Evolutionary conservation across 2,888 invertebrate genomes (phyloP).

Genomic region (Stenodera caucasica): DNA sequence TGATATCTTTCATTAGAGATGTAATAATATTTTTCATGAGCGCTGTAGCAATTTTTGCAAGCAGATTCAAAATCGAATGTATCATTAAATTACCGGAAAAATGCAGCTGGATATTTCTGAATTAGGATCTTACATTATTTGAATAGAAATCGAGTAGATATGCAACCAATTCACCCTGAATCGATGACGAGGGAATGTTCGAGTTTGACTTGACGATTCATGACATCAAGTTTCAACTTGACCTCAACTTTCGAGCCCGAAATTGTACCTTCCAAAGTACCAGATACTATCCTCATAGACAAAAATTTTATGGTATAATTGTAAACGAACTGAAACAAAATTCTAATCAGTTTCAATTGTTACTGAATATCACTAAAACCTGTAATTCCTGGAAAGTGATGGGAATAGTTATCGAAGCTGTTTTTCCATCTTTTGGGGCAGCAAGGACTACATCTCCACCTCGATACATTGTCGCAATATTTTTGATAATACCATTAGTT

Average conservation of each 20-base stretch:
- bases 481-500: not conserved
- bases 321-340: conserved; percentile 57
- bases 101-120: too few species aligned
- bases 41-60: too few species aligned
- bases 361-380: conserved; percentile 28
- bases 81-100: too few species aligned
- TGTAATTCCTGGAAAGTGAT: conserved; percentile 30
- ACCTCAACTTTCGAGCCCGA: conserved; percentile 36
- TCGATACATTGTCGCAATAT: not conserved
- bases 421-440: conserved; percentile 24
- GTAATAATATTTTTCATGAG: too few species aligned
- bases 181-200: conserved; percentile 38
- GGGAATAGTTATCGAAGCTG: conserved; percentile 49
- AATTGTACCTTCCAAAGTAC: conserved; percentile 57
- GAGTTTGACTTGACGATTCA: conserved; percentile 34
- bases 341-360: not conserved
- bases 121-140: too few species aligned
- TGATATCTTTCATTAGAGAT: too few species aligned
- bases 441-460: not conserved
- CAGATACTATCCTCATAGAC: conserved; percentile 55
- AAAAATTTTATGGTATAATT: conserved; percentile 59
- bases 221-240: conserved; percentile 37
- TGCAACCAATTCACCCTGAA: conserved; percentile 37
- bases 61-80: too few species aligned
- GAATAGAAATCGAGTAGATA: too few species aligned